A percentile compares a stretch with the other conserved stretches of the same genome.
phyloP scores from a whole-genome alignment of 1,140 invertebrate species.

The Eriocheir sinensis region DNA sequence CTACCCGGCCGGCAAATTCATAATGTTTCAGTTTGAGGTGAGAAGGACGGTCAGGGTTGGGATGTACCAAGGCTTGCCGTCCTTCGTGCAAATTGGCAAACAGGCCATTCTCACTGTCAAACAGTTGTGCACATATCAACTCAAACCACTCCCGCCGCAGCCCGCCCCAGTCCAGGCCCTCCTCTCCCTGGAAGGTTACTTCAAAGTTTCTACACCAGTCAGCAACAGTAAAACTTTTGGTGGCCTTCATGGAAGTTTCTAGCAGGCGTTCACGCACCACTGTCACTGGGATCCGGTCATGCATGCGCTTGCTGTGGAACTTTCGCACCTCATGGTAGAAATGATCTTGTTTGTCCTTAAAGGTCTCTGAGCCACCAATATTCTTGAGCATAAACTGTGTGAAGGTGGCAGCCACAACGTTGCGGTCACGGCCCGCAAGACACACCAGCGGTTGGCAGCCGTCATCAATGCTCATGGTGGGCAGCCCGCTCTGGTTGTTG shows the following conservation, averaged over 20 bases:
- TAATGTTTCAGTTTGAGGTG: constrained; percentile 93
- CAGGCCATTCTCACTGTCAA: constrained; percentile 91
- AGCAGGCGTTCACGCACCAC: constrained; percentile 91
- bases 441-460: constrained; percentile 93
- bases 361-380: constrained; percentile 97
- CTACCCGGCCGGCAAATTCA: constrained; percentile 96
- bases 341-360: constrained; percentile 97
- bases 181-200: constrained; percentile 94
- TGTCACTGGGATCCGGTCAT: constrained; percentile 86
- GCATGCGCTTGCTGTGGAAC: constrained; percentile 88
- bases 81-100: constrained; percentile 94
- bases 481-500: constrained; percentile 81
- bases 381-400: constrained; percentile 96
- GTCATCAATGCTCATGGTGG: constrained; percentile 92
- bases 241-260: constrained; percentile 89
- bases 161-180: constrained; percentile 97
- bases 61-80: constrained; percentile 93
- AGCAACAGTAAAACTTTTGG: constrained; percentile 89
- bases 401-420: constrained; percentile 95
- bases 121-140: constrained; percentile 91
- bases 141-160: constrained; percentile 97
- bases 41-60: constrained; percentile 87
- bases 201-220: constrained; percentile 98
- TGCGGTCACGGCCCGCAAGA: constrained; percentile 90
- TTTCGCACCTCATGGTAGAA: constrained; percentile 96